Evolutionary conservation across 2,888 invertebrate genomes (phyloP).

Genomic region (Hypolimnas misippus): DNA sequence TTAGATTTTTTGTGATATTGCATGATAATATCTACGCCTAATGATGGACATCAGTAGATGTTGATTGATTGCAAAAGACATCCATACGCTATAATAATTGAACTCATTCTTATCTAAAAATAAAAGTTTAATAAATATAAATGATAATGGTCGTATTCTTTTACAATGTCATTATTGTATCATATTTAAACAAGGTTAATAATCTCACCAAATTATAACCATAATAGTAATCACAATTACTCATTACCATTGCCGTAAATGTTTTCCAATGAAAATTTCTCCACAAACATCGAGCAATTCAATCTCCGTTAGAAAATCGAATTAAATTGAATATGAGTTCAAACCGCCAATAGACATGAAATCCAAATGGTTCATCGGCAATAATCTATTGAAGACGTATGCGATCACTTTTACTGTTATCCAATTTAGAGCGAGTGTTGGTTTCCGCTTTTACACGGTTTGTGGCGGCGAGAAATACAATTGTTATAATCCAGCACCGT

Average conservation of each 20-base stretch:
- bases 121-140: too few relatives aligned
- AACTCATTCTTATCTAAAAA: background rate
- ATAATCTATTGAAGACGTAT: slow-evolving; percentile 76
- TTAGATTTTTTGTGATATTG: slow-evolving; percentile 15
- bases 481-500: slow-evolving; percentile 70
- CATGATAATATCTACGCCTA: background rate
- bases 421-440: slow-evolving; percentile 79
- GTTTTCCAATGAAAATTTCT: slow-evolving; percentile 18
- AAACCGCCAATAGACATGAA: slow-evolving; percentile 70
- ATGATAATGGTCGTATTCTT: too few relatives aligned
- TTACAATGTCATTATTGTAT: too few relatives aligned
- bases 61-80: slow-evolving; percentile 17
- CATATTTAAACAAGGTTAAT: background rate
- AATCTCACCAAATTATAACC: background rate
- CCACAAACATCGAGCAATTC: slow-evolving; percentile 21
- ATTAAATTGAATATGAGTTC: slow-evolving; percentile 60
- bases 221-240: background rate
- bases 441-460: slow-evolving; percentile 82
- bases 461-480: slow-evolving; percentile 72
- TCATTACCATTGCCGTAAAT: background rate
- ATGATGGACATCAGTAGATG: slow-evolving; percentile 15
- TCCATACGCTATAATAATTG: background rate
- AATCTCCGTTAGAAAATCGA: slow-evolving; percentile 44
- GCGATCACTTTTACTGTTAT: slow-evolving; percentile 83
- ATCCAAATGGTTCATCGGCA: slow-evolving; percentile 56